These are phyloP conservation scores for Campoplex capitator DNA, from an alignment of 2,888 invertebrate species.

Conservation along the genomic window DNA sequence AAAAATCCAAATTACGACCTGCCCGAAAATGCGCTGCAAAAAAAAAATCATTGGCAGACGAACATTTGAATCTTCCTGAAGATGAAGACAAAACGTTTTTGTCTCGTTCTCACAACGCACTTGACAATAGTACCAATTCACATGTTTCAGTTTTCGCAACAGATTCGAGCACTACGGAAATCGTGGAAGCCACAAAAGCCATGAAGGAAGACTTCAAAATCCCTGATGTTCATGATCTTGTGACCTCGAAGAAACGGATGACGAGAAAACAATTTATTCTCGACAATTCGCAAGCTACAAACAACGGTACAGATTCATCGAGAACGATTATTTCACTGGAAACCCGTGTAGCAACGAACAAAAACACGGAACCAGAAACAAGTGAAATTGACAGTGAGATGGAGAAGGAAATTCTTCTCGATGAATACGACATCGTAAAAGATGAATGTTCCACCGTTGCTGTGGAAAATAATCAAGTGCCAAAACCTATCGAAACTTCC, in stretches of 20 bases:
- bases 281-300: slow-evolving; percentile 63
- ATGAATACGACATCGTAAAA: not conserved
- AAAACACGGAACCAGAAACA: not conserved
- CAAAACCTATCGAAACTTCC: not conserved
- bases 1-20: slow-evolving; percentile 58
- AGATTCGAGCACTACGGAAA: not conserved
- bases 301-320: slow-evolving; percentile 1
- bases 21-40: slow-evolving; percentile 70
- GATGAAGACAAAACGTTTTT: slow-evolving; percentile 49
- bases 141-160: not conserved
- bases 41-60: slow-evolving; percentile 72
- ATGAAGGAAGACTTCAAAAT: slow-evolving; percentile 75
- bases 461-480: not conserved
- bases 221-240: slow-evolving; percentile 74
- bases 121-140: not conserved
- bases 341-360: not conserved
- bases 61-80: slow-evolving; percentile 62
- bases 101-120: slow-evolving; percentile 27
- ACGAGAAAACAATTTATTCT: slow-evolving; percentile 71
- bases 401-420: not conserved
- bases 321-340: not conserved
- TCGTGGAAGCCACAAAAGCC: not conserved
- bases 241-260: slow-evolving; percentile 72
- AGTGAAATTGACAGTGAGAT: not conserved
- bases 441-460: not conserved